Percentiles rank a stretch among this genome's conserved stretches.
phyloP scores from a whole-genome alignment of 1,140 invertebrate species.

The Rhyacophila brunnea region DNA sequence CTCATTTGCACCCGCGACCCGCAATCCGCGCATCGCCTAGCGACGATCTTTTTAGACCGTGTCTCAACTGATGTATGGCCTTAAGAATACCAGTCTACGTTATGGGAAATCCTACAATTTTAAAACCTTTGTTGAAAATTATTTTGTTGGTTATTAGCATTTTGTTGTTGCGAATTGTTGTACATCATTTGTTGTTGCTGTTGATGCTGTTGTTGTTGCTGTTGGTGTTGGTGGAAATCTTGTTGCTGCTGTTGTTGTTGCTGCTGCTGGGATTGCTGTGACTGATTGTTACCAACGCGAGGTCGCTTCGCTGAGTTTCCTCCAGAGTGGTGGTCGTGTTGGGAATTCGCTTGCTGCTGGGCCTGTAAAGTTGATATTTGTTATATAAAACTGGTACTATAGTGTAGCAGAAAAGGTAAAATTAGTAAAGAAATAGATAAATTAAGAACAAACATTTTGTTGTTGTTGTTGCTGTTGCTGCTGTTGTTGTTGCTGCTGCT shows the following conservation, averaged over 20 bases:
- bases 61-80: no score
- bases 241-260: slow-evolving; percentile 41
- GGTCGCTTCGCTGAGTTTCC: slow-evolving; percentile 39
- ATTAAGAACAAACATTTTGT: slow-evolving; percentile 27
- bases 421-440: no score
- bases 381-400: no score
- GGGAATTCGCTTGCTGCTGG: slow-evolving; percentile 29
- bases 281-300: slow-evolving; percentile 36
- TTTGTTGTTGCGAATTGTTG: slow-evolving; percentile 45
- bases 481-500: slow-evolving; percentile 57
- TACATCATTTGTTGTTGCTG: slow-evolving; percentile 65
- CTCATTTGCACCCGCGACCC: no score
- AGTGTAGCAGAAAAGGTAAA: no score
- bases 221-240: slow-evolving; percentile 51
- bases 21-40: no score
- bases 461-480: slow-evolving; percentile 46
- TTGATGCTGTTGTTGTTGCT: slow-evolving; percentile 47
- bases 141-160: slow-evolving; percentile 55
- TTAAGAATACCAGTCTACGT: no score
- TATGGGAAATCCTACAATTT: neutral
- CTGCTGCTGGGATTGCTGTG: slow-evolving; percentile 40
- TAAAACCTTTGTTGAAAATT: slow-evolving; percentile 65
- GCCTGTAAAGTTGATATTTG: no score
- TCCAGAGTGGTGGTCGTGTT: slow-evolving; percentile 31
- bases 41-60: no score